phyloP scores from a whole-genome alignment of 2,888 invertebrate genomes.

The Diloba caeruleocephala region DNA sequence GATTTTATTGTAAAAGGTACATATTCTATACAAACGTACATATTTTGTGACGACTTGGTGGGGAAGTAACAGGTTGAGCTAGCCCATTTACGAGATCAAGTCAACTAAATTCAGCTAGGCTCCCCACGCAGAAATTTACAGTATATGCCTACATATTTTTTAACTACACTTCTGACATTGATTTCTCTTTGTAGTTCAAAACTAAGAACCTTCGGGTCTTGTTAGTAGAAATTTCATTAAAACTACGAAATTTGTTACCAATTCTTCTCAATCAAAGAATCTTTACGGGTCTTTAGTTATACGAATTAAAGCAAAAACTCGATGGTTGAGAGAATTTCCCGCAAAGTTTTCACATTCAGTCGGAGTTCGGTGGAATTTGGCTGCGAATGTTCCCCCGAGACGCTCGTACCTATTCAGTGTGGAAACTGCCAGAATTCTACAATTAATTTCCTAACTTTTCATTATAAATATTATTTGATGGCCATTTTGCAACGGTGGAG shows the following conservation, averaged over 20 bases:
- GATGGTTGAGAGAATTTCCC: conserved; percentile 55
- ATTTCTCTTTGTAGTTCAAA: not conserved
- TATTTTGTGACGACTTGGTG: too few relatives aligned
- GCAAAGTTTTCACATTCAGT: conserved; percentile 72
- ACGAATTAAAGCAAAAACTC: conserved; percentile 66
- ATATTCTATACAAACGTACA: too few relatives aligned
- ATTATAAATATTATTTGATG: conserved; percentile 64
- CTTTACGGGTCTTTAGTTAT: conserved; percentile 56
- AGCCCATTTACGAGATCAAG: too few relatives aligned
- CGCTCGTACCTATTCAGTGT: conserved; percentile 62
- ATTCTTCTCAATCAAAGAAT: conserved; percentile 51
- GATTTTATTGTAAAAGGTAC: too few relatives aligned
- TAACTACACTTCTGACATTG: conserved; percentile 7
- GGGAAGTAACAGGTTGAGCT: too few relatives aligned
- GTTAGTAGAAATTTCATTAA: conserved; percentile 38
- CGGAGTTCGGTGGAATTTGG: conserved; percentile 65
- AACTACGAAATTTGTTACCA: conserved; percentile 45
- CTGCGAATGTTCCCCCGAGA: conserved; percentile 61
- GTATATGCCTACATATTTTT: not conserved
- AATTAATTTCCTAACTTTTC: conserved; percentile 74
- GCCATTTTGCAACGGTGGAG: conserved; percentile 37
- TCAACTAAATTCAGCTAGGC: too few relatives aligned
- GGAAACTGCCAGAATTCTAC: conserved; percentile 63
- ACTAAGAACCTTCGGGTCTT: conserved; percentile 13
- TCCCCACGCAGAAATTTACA: too few relatives aligned